A percentile compares a stretch with the other conserved stretches of the same genome.
Conservation (phyloP, 2,797 vertebrate genomes). For the Eulemur mongoz region DNA sequence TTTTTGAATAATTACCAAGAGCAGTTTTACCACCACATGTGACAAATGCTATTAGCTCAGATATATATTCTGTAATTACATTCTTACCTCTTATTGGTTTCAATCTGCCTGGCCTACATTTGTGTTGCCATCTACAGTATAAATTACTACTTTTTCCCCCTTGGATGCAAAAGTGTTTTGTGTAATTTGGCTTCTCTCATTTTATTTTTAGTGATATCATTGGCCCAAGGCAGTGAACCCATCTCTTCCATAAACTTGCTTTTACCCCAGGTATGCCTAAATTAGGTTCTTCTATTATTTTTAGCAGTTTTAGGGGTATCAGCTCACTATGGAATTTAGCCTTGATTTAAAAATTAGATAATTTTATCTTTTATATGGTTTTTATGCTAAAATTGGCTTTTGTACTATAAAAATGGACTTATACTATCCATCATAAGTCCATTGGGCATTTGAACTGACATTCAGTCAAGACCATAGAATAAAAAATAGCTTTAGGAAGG, state of each 20-base stretch:
- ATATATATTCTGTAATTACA: neutral
- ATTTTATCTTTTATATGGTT: neutral
- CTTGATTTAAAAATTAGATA: neutral
- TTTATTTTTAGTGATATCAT: neutral
- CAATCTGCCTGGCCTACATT: neutral
- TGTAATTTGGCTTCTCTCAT: neutral
- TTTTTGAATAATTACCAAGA: constrained; percentile 3
- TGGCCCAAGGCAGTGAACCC: neutral
- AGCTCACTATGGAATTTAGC: neutral
- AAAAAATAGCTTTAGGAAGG: neutral
- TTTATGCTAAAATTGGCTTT: neutral
- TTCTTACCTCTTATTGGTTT: neutral
- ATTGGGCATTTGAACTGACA: neutral
- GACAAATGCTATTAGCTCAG: neutral
- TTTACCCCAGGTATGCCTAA: neutral
- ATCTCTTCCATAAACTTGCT: neutral
- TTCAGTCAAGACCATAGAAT: neutral
- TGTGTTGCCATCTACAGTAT: neutral
- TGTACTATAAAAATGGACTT: neutral
- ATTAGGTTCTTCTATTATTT: neutral
- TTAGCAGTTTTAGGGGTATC: neutral
- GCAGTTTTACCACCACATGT: neutral
- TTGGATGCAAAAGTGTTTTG: neutral
- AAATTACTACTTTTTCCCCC: neutral
- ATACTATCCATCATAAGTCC: neutral